Evolutionary conservation across 2,113 vertebrate species (phyloP).

Genomic region (Camelus dromedarius): DNA sequence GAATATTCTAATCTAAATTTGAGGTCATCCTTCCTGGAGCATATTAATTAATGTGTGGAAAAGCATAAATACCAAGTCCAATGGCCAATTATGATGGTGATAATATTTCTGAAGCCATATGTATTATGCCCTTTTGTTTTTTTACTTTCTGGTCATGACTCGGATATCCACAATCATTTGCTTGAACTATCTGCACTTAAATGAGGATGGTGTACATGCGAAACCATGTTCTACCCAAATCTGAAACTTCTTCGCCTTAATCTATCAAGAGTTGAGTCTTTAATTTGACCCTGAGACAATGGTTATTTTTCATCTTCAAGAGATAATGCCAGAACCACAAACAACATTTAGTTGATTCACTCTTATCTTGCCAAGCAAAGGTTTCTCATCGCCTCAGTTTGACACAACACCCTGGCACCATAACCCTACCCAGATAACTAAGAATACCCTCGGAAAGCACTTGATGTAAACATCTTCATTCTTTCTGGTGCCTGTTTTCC

Average conservation of each 20-base stretch:
- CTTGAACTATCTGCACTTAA: background rate
- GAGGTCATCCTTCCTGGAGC: background rate
- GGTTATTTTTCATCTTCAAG: background rate
- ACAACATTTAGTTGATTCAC: background rate
- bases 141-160: background rate
- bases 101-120: background rate
- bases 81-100: background rate
- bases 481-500: background rate
- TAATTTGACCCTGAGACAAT: background rate
- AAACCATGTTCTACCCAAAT: background rate
- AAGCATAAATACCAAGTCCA: background rate
- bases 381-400: background rate
- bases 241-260: background rate
- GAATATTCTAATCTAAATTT: conserved; percentile 18
- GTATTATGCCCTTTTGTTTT: background rate
- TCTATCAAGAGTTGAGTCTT: background rate
- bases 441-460: background rate
- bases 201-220: background rate
- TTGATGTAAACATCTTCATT: background rate
- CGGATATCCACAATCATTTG: background rate
- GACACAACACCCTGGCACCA: background rate
- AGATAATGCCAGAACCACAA: background rate
- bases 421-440: background rate
- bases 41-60: background rate
- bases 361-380: conserved; percentile 5